Evolutionary conservation across 2,888 invertebrate genomes (phyloP).

Genomic region (Pollenia amentaria): DNA sequence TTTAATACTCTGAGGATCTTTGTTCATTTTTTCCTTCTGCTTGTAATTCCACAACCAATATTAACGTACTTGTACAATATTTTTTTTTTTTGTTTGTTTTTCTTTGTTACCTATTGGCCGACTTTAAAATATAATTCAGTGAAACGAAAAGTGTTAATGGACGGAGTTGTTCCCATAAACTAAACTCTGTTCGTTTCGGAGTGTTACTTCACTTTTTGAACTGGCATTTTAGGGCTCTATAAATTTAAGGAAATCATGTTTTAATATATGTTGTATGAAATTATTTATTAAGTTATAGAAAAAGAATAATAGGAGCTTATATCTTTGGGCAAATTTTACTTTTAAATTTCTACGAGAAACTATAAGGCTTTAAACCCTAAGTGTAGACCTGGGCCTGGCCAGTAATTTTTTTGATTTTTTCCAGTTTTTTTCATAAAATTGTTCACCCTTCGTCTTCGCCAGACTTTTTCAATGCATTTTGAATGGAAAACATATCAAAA

Average conservation of each 20-base stretch:
- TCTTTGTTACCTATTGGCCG: too few species aligned
- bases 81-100: too few species aligned
- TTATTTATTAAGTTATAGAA: background rate
- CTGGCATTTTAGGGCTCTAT: background rate
- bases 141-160: slow-evolving; percentile 45
- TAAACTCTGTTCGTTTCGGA: slow-evolving; percentile 29
- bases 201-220: background rate
- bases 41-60: slow-evolving; percentile 32
- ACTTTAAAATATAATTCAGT: background rate
- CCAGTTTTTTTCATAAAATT: too few species aligned
- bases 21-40: slow-evolving; percentile 24
- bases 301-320: background rate
- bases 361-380: too few species aligned
- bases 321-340: too few species aligned
- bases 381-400: too few species aligned
- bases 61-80: slow-evolving; percentile 15
- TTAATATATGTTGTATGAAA: background rate
- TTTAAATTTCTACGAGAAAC: too few species aligned
- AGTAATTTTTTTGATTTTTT: too few species aligned
- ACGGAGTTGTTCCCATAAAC: slow-evolving; percentile 51
- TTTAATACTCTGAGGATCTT: slow-evolving; percentile 55
- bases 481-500: too few species aligned
- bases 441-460: too few species aligned
- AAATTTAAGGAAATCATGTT: background rate
- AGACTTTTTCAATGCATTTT: too few species aligned